Percentiles rank a stretch among this genome's conserved stretches.
phyloP scores from a whole-genome alignment of 2,888 invertebrate genomes.

The Yponomeuta evonymella region DNA sequence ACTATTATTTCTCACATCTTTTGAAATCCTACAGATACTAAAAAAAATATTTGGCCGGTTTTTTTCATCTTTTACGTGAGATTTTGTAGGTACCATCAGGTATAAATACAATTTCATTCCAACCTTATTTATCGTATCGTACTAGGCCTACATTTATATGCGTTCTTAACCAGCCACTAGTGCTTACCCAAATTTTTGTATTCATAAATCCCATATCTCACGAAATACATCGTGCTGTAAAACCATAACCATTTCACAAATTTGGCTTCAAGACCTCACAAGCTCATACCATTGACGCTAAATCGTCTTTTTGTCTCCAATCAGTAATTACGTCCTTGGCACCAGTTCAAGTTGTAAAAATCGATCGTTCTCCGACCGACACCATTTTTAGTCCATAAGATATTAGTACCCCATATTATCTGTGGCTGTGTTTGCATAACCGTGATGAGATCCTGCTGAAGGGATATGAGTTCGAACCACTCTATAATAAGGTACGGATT shows the following conservation, averaged over 20 bases:
- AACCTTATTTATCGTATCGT: no score
- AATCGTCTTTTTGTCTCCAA: conserved; percentile 11
- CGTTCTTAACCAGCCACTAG: no score
- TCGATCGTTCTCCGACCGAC: not conserved
- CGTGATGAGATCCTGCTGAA: conserved; percentile 24
- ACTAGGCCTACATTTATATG: no score
- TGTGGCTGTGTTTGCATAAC: conserved; percentile 59
- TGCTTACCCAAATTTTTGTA: no score
- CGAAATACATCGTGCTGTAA: not conserved
- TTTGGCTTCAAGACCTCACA: not conserved
- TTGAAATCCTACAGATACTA: no score
- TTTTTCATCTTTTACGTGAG: no score
- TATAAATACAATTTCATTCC: no score
- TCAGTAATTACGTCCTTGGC: conserved; percentile 15
- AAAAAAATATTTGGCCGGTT: no score
- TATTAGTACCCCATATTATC: conserved; percentile 38
- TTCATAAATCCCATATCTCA: no score
- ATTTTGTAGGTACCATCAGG: no score
- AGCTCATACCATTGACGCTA: not conserved
- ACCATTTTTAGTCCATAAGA: conserved; percentile 10
- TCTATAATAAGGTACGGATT: conserved; percentile 42
- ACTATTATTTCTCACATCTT: no score
- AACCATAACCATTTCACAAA: not conserved
- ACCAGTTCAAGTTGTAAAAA: conserved; percentile 11
- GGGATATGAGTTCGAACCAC: conserved; percentile 33